A percentile compares a stretch with the other conserved stretches of the same genome.
These are phyloP conservation scores for Sylvia borin DNA, from an alignment of 2,797 vertebrate genomes.

Conservation along the genomic window DNA sequence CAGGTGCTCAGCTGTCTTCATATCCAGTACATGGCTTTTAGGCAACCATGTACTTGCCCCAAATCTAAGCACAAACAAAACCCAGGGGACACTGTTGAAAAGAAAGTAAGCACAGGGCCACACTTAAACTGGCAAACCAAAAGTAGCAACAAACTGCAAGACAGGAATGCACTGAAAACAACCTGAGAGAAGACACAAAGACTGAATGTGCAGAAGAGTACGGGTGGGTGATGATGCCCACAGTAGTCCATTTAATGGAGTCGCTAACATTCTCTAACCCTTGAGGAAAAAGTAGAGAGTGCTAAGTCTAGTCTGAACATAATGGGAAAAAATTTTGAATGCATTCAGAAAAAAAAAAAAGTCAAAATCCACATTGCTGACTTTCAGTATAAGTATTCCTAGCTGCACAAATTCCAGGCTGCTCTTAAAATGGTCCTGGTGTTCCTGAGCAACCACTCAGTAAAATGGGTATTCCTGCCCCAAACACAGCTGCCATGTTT, in stretches of 20 bases:
- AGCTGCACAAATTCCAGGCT: background rate
- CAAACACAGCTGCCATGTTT: background rate
- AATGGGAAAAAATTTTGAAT: background rate
- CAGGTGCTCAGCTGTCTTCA: background rate
- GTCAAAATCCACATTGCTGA: background rate
- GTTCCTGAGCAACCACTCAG: rapidly evolving
- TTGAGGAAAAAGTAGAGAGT: background rate
- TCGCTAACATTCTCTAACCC: background rate
- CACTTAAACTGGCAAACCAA: background rate
- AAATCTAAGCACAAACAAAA: background rate
- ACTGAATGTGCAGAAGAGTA: background rate
- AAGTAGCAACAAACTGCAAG: background rate
- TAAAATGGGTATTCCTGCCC: background rate
- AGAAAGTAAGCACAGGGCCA: background rate
- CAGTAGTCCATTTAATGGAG: background rate
- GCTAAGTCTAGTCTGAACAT: background rate
- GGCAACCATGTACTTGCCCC: background rate
- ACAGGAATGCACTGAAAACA: background rate
- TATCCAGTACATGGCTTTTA: background rate
- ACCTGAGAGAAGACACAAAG: background rate
- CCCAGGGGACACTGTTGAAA: background rate
- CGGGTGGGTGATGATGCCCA: background rate
- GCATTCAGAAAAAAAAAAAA: background rate
- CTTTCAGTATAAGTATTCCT: background rate
- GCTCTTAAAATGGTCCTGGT: background rate